A percentile compares a stretch with the other conserved stretches of the same genome.
Evolutionary conservation across 2,888 invertebrate genomes (phyloP).

Genomic region (Miltochrista miniata): DNA sequence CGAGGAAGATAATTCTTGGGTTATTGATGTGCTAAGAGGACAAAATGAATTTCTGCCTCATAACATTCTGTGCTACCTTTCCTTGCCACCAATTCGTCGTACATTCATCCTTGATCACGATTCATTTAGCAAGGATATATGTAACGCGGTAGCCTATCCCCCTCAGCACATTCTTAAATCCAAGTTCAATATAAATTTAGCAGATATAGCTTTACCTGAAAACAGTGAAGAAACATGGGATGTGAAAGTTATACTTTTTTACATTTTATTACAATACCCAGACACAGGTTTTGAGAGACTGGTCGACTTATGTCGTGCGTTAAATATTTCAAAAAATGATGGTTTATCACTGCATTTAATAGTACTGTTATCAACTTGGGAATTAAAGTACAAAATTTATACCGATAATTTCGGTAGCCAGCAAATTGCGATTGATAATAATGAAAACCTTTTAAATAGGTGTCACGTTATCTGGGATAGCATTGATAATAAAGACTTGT

Average conservation of each 20-base stretch:
- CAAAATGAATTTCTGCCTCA: slow-evolving; percentile 63
- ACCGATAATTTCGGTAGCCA: slow-evolving; percentile 60
- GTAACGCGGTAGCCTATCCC: slow-evolving; percentile 57
- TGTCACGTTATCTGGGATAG: slow-evolving; percentile 71
- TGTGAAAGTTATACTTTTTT: slow-evolving; percentile 72
- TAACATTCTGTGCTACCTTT: slow-evolving; percentile 54
- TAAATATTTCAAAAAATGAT: slow-evolving; percentile 66
- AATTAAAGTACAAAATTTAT: slow-evolving; percentile 65
- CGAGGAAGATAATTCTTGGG: slow-evolving; percentile 52
- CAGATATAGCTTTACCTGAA: slow-evolving; percentile 71
- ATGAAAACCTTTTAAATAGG: slow-evolving; percentile 55
- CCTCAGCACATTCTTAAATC: slow-evolving; percentile 69
- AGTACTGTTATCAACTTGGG: slow-evolving; percentile 68
- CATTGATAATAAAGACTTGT: slow-evolving; percentile 66
- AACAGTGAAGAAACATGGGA: slow-evolving; percentile 77
- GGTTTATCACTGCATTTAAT: slow-evolving; percentile 71
- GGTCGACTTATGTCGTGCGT: slow-evolving; percentile 62
- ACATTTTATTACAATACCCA: slow-evolving; percentile 66
- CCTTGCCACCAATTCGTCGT: slow-evolving; percentile 54
- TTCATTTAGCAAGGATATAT: slow-evolving; percentile 46
- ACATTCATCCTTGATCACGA: slow-evolving; percentile 53
- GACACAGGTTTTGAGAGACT: slow-evolving; percentile 59
- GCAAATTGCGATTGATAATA: slow-evolving; percentile 56
- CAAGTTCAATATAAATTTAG: slow-evolving; percentile 72
- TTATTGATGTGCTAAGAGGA: slow-evolving; percentile 61